Evolutionary conservation across 37 sponge, comb jelly and placozoan genomes (phyloP), one percentile per base, ranked within the genome.

Genomic region (Mnemiopsis leidyi): DNA sequence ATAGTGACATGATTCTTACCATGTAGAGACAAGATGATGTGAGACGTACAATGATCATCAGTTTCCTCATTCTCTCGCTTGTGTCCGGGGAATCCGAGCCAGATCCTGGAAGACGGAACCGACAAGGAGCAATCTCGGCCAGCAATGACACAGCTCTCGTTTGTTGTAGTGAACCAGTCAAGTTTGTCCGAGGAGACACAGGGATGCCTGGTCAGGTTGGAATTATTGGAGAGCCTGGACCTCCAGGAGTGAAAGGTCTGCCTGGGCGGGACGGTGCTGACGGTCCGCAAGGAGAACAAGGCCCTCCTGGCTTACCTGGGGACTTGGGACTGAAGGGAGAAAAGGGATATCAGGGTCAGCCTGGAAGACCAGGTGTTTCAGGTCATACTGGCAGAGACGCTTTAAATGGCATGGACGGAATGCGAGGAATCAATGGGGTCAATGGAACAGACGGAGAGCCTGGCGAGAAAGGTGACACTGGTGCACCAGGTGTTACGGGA

Each of bases 361-460:
- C 90, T 23, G 90, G 90, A 0, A 40, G 23, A 23, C 40, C 61
- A 1, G 90, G 90, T 3, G 24, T 85, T 0, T 23, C 32, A 38
- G 90, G 90, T 5, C 90, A 85, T 13, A 35, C 90, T 13, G 90
- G 36, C 23, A 23, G 16, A 23, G 90, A 85, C 39, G 90, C 38
- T 29, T 5, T 85, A 5, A n/a, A 39, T 3, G 90, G 90, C 16
- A 32, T 40, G 7, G 3, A 38, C 23, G 90, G 90, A 0, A 20
- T 85, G 7, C 24, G 61, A 1, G 90, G 90, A 36, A 39, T 85
- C 0, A 33, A 85, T 38, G 90, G 90, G n/a, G 90, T 37, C 9
- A 85, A 85, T 39, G 90, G 90, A 39, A 85, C 90, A 23, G 26
- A 85, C 16, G 90, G 48, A 39, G 61, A 85, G 48, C 38, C 38